These are phyloP conservation scores for Leptocoma aspasia DNA, from an alignment of 2,113 vertebrate species.

Conservation along the genomic window DNA sequence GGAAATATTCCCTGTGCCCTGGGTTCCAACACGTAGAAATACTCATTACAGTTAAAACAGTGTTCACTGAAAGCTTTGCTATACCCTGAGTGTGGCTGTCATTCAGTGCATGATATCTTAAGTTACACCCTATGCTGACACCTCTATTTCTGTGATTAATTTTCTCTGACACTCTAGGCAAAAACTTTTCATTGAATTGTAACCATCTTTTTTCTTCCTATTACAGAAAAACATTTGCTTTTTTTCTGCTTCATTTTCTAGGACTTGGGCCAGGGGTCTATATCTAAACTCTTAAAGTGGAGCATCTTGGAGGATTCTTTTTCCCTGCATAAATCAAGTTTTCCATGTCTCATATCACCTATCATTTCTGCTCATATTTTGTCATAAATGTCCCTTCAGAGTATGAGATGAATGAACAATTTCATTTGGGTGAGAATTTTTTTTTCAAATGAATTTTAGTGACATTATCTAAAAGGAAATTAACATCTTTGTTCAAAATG, in stretches of 20 bases:
- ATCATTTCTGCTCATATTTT: background rate
- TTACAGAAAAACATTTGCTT: background rate
- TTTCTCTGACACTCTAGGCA: background rate
- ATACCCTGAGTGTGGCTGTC: background rate
- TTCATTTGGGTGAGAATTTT: background rate
- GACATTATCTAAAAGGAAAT: background rate
- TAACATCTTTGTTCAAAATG: background rate
- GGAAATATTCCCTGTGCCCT: too few species aligned
- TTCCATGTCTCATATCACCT: background rate
- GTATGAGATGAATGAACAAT: background rate
- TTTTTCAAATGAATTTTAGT: background rate
- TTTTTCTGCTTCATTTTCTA: slow-evolving; percentile 7
- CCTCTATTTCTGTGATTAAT: background rate
- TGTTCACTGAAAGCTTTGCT: background rate
- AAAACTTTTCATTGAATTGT: background rate
- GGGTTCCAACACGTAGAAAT: background rate
- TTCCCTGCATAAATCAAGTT: background rate
- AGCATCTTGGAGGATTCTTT: background rate
- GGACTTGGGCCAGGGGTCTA: background rate
- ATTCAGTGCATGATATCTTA: background rate
- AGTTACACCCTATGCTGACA: background rate
- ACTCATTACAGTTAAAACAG: background rate
- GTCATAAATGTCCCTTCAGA: slow-evolving; percentile 6
- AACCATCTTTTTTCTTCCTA: background rate
- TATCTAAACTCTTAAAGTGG: slow-evolving; percentile 15